A percentile compares a stretch with the other conserved stretches of the same genome.
These are phyloP conservation scores for Nematopogon swammerdamellus DNA, from an alignment of 2,888 invertebrate genomes.

Conservation along the genomic window DNA sequence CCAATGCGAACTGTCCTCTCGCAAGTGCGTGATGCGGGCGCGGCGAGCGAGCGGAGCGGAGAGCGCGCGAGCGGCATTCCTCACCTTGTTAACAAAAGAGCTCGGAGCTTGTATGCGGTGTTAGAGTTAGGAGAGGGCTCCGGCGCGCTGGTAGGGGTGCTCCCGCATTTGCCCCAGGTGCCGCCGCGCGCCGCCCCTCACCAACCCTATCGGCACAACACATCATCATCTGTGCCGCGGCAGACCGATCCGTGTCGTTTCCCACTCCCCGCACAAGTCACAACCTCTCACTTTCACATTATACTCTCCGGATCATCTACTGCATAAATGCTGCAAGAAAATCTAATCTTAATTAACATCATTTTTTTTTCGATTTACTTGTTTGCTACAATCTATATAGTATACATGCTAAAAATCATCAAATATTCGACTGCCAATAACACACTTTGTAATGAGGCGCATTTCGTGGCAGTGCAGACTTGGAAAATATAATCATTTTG, in stretches of 20 bases:
- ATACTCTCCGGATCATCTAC: no score
- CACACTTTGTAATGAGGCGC: no score
- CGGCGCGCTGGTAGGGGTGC: slow-evolving; percentile 97
- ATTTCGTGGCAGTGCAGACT: no score
- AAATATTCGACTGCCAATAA: no score
- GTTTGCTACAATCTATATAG: no score
- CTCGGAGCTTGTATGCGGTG: slow-evolving; percentile 46
- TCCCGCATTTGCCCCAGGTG: slow-evolving; percentile 87
- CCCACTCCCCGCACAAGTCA: no score
- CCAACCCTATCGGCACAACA: slow-evolving; percentile 72
- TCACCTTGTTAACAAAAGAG: slow-evolving; percentile 56
- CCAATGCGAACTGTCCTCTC: neutral
- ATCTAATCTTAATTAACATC: no score
- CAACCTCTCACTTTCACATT: no score
- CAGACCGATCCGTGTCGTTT: slow-evolving; percentile 3
- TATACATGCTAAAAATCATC: no score
- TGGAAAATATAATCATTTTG: no score
- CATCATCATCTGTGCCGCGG: slow-evolving; percentile 34
- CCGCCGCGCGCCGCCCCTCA: slow-evolving; percentile 78
- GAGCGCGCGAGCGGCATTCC: slow-evolving; percentile 28
- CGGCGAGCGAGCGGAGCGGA: neutral
- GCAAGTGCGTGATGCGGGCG: slow-evolving; percentile 12
- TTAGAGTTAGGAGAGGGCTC: slow-evolving; percentile 68
- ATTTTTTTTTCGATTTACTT: no score
- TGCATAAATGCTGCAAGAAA: no score